Evolutionary conservation across 2,797 vertebrate genomes (phyloP).

Genomic region (Neostethus bicornis): DNA sequence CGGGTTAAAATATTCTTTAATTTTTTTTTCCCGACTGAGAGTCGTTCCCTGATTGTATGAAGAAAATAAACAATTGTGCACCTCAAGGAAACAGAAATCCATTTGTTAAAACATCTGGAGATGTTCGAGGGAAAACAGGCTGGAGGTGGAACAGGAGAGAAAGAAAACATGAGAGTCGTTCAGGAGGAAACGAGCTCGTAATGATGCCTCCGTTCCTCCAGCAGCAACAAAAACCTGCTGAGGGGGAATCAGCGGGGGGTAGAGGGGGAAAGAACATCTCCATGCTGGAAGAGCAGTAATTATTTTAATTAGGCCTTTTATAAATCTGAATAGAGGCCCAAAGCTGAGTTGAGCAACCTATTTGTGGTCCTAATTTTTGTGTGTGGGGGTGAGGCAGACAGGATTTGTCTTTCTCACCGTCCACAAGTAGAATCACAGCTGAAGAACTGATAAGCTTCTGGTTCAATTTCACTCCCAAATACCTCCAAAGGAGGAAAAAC

Average conservation of each 20-base stretch:
- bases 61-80: background rate
- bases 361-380: conserved; percentile 8
- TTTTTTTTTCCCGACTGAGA: too few species aligned
- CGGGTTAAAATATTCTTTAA: too few species aligned
- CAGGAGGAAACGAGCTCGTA: conserved; percentile 48
- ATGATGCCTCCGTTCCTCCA: conserved; percentile 55
- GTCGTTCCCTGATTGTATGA: too few species aligned
- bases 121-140: conserved; percentile 12
- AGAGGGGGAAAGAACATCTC: conserved; percentile 27
- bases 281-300: conserved; percentile 67
- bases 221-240: conserved; percentile 37
- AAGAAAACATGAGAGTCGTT: conserved; percentile 25
- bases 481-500: background rate
- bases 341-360: conserved; percentile 38
- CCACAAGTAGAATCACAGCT: conserved; percentile 38
- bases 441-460: conserved; percentile 14
- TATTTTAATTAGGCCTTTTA: conserved; percentile 77
- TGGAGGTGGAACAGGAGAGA: conserved; percentile 8
- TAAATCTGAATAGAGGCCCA: conserved; percentile 60
- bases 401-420: conserved; percentile 22
- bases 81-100: conserved; percentile 1
- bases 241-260: background rate
- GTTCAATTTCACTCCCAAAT: background rate
- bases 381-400: background rate
- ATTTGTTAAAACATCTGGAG: background rate